Evolutionary conservation across 1,140 invertebrate species (phyloP).

Genomic region (Frieseomelitta varia): DNA sequence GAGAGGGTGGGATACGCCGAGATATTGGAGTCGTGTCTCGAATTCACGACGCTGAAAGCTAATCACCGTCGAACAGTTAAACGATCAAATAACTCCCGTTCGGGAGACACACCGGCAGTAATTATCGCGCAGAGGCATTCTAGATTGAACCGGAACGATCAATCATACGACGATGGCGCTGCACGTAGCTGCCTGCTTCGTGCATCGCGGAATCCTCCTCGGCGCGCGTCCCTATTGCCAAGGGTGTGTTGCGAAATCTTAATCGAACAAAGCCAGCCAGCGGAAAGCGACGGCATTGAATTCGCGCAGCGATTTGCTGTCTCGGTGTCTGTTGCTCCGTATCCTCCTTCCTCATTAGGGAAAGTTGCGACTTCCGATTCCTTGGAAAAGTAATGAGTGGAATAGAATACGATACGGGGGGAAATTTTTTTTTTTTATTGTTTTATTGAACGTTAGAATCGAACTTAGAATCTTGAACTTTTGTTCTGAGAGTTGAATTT

Average conservation of each 20-base stretch:
- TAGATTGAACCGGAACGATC: conserved; percentile 55
- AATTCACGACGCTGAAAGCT: conserved; percentile 37
- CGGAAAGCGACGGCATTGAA: not conserved
- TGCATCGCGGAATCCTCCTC: conserved; percentile 27
- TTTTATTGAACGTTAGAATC: too few relatives aligned
- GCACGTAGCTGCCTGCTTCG: not conserved
- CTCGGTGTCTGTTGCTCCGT: too few relatives aligned
- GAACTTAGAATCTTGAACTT: too few relatives aligned
- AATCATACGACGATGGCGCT: conserved; percentile 53
- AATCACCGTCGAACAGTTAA: conserved; percentile 55
- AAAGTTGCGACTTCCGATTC: too few relatives aligned
- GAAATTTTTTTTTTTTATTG: too few relatives aligned
- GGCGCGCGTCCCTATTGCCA: not conserved
- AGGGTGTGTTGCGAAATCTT: conserved; percentile 25
- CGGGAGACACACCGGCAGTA: conserved; percentile 34
- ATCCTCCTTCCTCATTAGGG: too few relatives aligned
- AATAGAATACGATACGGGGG: too few relatives aligned
- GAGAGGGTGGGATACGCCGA: not conserved
- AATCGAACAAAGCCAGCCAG: conserved; percentile 8
- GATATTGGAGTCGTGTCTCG: not conserved
- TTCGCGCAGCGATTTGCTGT: not conserved
- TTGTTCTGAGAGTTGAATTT: too few relatives aligned
- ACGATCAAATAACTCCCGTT: conserved; percentile 50
- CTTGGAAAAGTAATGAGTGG: too few relatives aligned
- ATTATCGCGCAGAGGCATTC: conserved; percentile 46